Evolutionary conservation across 35 echinoderm and acorn worm species (phyloP).

Genomic region (Lytechinus variegatus): DNA sequence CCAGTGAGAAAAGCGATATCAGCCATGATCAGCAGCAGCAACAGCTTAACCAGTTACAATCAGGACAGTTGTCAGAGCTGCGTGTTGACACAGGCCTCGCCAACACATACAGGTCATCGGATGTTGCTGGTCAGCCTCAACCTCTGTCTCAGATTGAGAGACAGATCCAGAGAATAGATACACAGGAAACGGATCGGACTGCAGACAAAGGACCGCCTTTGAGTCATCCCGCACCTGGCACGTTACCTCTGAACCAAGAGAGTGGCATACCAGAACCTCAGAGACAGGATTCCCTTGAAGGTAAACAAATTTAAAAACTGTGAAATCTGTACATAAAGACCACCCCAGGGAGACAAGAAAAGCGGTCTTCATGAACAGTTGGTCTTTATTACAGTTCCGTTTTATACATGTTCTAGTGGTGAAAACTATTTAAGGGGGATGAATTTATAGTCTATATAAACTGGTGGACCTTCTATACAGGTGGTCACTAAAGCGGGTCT

Average conservation of each 20-base stretch:
- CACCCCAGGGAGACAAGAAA: too few species aligned
- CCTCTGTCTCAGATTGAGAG: conserved; percentile 21
- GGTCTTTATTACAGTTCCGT: too few species aligned
- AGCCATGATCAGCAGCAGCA: background rate
- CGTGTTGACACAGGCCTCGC: background rate
- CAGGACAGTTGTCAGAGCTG: background rate
- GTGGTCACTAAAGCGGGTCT: too few species aligned
- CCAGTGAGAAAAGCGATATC: conserved; percentile 22
- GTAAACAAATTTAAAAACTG: background rate
- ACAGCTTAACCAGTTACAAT: background rate
- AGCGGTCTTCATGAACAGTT: too few species aligned
- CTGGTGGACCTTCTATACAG: too few species aligned
- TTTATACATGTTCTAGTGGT: too few species aligned
- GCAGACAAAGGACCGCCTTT: background rate
- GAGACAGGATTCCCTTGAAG: background rate
- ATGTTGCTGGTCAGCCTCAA: background rate
- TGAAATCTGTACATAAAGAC: too few species aligned
- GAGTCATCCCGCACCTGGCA: background rate
- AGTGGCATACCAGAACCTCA: background rate
- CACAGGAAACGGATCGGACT: background rate
- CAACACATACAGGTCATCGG: background rate
- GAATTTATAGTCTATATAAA: too few species aligned
- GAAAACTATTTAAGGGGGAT: too few species aligned
- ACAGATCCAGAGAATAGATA: conserved; percentile 16
- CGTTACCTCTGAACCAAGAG: background rate